Evolutionary conservation across 2,888 invertebrate species (phyloP), one percentile per base, ranked within the genome.

Genomic region (Tromatobia lineatoria): DNA sequence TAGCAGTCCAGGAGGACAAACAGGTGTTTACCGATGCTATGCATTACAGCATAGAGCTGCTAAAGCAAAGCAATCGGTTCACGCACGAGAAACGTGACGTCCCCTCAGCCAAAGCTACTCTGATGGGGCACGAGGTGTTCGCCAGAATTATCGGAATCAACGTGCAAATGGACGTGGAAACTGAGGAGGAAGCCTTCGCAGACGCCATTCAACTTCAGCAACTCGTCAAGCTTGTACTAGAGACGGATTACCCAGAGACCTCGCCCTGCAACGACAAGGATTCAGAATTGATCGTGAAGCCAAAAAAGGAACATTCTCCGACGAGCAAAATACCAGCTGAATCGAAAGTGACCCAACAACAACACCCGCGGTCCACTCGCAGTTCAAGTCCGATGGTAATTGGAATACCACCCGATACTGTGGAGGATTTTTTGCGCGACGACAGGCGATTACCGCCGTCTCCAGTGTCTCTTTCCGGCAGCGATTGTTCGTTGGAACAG

Each of bases 11-110:
- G 15, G 64, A 57, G n/a, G 75, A 78, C 29, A 85, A 76, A n/a
- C 85, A 83, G 57, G 77, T 81, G 11, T 86, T 86, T 45, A 85
- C 85, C 1, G 85, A 85, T n/a, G 86, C 86, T 1, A 69, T 86
- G 6, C 73, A 86, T 59, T 83, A 86, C 47, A 85, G 86, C 61
- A 71, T 85, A 52, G 77, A 81, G 23, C 69, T 86, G 2, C 47
- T 86, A 23, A 61, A 79, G 29, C 76, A 85, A 8, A 86, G 77
- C 64, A 59, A 81, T 74, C 85, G 76, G 3, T 66, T 86, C 13
- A 83, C 85, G 1, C 64, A 67, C 23, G 15, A 71, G 10, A 79
- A 70, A 11, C 85, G 81, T 25, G 80, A 86, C 4, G 73, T 83
- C 3, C 54, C 81, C 3, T 83, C 86, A 18, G 66, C 81, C 18